Base-by-base conservation (phyloP, 2,797 vertebrate species). In the Lophotriccus pileatus region DNA sequence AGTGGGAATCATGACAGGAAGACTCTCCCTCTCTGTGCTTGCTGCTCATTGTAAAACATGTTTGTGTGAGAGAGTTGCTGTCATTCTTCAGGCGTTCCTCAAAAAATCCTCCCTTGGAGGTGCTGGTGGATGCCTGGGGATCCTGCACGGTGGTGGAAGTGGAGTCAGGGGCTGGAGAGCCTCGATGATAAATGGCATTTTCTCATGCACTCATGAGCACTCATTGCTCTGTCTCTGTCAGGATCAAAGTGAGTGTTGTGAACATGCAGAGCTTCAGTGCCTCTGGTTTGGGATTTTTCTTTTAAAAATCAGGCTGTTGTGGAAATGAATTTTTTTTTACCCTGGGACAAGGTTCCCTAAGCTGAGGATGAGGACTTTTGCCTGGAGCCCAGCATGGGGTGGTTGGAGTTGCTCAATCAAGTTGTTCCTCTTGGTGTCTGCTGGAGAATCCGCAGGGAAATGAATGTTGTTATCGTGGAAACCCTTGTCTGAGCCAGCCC, bases 11-110 rank as follows among this genome's bases (percentile, higher is more conserved):
- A 1, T 0, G 4, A 6, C 14, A 19, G 27, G 44, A 59, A 68
- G 22, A 4, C 37, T 46, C 27, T 55, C 16, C 28, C 25, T 78
- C 28, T 43, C 25, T 7, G 34, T 39, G 36, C 62, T 68, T 2
- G 12, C 28, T 77, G 5, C 10, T 56, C 7, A 0, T 15, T 36
- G 25, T 22, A 16, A 46, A 47, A 25, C 0, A 0, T 11, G 8
- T 53, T 66, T 50, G 13, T 50, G 37, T 8, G 50, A 82, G 36
- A 1, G 12, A 1, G 3, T 50, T 50, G 72, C 43, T 16, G 8
- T 34, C 43, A 44, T 9, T 86, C 62, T 60, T 64, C 19, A 6
- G 52, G 5, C 16, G 34, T 24, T 53, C n/a, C 67, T 55, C 36
- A 7, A 4, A 41, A 53, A 39, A 4, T 3, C 14, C 50, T 44